phyloP scores from a whole-genome alignment of 2,113 vertebrate species.

The Todiramphus saurophagus region DNA sequence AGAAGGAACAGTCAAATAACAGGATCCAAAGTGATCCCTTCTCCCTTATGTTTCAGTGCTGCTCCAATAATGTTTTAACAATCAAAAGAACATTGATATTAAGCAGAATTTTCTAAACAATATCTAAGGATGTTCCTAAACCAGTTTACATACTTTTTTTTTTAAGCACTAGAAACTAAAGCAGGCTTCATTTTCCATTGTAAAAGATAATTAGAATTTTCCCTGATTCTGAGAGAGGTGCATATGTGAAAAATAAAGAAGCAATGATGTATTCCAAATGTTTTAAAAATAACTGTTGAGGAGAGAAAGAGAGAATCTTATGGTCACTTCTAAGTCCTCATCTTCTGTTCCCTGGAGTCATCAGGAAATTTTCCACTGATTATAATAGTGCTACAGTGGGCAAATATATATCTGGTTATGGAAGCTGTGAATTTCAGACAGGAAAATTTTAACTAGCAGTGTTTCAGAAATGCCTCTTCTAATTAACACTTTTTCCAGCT shows the following conservation, averaged over 20 bases:
- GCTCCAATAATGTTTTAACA: background rate
- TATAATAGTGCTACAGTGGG: background rate
- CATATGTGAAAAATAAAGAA: background rate
- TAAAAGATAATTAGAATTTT: background rate
- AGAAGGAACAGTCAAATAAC: background rate
- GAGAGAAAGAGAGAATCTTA: background rate
- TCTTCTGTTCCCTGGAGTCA: background rate
- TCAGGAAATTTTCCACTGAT: background rate
- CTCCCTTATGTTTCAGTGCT: background rate
- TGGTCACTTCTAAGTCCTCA: background rate
- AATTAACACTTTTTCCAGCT: slow-evolving; percentile 24
- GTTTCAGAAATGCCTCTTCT: slow-evolving; percentile 35
- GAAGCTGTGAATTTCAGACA: slow-evolving; percentile 1
- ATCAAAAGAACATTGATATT: background rate
- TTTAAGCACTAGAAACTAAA: background rate
- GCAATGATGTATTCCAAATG: background rate
- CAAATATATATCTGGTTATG: background rate
- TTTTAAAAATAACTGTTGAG: background rate
- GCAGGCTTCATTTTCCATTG: background rate
- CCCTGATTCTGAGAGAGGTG: background rate
- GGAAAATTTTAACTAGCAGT: background rate
- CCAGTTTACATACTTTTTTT: background rate
- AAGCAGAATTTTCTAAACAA: background rate
- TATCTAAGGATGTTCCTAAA: background rate
- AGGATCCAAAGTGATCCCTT: background rate